These are phyloP conservation scores for Rhopalosiphum padi DNA, from an alignment of 1,140 invertebrate genomes.

Conservation along the genomic window DNA sequence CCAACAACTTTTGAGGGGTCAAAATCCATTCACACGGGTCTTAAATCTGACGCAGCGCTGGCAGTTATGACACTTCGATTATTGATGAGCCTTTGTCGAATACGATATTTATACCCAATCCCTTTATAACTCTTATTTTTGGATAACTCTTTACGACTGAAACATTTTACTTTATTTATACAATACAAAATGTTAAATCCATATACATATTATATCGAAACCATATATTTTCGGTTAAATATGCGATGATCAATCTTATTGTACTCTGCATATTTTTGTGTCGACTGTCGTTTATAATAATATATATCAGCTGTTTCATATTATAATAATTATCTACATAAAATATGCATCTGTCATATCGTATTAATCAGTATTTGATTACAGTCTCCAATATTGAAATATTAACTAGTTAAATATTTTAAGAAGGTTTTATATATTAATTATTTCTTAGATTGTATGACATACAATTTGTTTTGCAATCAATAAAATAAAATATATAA, in stretches of 20 bases:
- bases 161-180: not conserved
- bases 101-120: not conserved
- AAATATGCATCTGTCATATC: not conserved
- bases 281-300: not conserved
- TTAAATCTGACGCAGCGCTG: constrained; percentile 46
- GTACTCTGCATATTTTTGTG: not conserved
- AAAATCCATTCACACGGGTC: constrained; percentile 54
- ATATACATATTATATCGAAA: not conserved
- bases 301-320: not conserved
- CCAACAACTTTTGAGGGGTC: constrained; percentile 5
- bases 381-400: not conserved
- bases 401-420: not conserved
- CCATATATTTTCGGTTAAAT: not conserved
- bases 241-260: constrained; percentile 14
- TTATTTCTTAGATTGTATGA: not conserved
- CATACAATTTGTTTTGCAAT: too few relatives aligned
- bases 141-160: constrained; percentile 13
- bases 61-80: constrained; percentile 52
- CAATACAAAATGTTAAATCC: not conserved
- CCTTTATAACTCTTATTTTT: not conserved
- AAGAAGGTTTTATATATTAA: not conserved
- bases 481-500: too few relatives aligned
- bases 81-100: constrained; percentile 51
- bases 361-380: not conserved
- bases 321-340: not conserved